Evolutionary conservation across 2,113 vertebrate species (phyloP).

Genomic region (Chinchilla lanigera): DNA sequence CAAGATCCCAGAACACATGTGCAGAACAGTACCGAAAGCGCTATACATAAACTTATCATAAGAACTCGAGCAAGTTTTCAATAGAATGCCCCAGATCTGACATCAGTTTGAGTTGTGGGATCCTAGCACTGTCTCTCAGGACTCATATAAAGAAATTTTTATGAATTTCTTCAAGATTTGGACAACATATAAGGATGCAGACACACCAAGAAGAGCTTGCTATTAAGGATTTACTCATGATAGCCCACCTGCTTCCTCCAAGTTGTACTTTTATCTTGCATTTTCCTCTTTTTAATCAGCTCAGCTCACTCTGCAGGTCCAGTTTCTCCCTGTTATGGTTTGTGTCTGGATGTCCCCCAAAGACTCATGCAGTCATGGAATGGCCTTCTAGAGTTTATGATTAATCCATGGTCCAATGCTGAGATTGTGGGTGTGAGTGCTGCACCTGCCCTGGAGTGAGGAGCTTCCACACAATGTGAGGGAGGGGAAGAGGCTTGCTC

Average conservation of each 20-base stretch:
- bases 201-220: background rate
- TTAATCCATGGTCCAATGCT: no score
- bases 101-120: background rate
- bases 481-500: no score
- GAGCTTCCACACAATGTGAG: no score
- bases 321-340: no score
- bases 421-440: no score
- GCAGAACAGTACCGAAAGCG: background rate
- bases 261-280: background rate
- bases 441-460: no score
- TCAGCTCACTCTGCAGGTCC: background rate
- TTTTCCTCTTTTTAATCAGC: background rate
- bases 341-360: no score
- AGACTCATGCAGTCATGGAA: no score
- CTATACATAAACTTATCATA: background rate
- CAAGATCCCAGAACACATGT: background rate
- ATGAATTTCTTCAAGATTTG: background rate
- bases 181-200: background rate
- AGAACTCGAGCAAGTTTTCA: background rate
- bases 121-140: background rate
- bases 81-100: background rate
- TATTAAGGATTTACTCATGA: background rate
- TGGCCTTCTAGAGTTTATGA: no score
- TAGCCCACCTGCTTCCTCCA: background rate
- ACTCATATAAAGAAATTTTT: background rate